Conservation (phyloP, 2,797 vertebrate species). For the Propithecus deckenii region DNA sequence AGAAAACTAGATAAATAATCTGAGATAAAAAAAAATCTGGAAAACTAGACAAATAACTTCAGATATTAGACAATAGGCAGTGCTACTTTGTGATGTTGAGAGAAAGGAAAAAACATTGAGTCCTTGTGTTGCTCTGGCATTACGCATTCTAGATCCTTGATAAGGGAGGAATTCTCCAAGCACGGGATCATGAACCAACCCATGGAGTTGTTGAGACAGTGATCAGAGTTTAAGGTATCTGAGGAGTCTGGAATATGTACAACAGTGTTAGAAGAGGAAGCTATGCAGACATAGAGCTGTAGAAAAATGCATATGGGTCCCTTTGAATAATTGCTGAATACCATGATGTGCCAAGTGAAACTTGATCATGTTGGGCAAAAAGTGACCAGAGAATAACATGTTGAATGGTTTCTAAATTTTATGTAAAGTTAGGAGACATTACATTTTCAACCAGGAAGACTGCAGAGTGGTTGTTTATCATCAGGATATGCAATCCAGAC, state of each 20-base stretch:
- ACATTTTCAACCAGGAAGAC: background rate
- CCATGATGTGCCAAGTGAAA: background rate
- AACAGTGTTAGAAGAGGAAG: background rate
- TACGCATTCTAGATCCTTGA: background rate
- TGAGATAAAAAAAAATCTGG: background rate
- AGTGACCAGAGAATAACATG: background rate
- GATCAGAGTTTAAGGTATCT: background rate
- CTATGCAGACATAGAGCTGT: background rate
- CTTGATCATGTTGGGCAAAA: background rate
- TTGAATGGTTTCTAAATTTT: background rate
- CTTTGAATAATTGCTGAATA: background rate
- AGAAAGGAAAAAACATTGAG: background rate
- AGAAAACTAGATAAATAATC: background rate
- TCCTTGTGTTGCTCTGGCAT: background rate
- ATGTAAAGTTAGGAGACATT: background rate
- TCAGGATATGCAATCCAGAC: background rate
- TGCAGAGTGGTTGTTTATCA: background rate
- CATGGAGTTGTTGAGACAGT: background rate
- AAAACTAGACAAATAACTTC: background rate
- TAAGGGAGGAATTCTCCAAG: background rate
- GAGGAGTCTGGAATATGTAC: background rate
- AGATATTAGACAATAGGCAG: background rate
- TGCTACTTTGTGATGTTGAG: background rate
- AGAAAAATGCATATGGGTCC: background rate
- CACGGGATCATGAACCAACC: background rate